phyloP scores from a whole-genome alignment of 2,113 vertebrate species.

The Rousettus leschenaultii region DNA sequence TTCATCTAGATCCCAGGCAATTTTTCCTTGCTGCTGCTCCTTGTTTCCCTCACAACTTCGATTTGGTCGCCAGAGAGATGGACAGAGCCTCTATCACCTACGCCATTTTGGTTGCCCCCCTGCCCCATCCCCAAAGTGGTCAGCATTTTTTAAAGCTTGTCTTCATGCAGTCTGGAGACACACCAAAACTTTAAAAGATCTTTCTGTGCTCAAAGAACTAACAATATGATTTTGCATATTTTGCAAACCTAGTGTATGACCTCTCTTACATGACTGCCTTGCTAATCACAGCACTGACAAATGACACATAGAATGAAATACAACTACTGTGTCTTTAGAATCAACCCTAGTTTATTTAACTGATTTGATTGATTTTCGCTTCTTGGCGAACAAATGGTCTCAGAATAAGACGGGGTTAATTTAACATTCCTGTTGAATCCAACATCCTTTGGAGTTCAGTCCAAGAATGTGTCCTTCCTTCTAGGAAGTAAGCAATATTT shows the following conservation, averaged over 20 bases:
- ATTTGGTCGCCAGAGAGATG: too few species aligned
- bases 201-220: not conserved
- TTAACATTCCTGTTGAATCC: not conserved
- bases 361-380: not conserved
- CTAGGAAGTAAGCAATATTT: conserved; percentile 44
- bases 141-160: not conserved
- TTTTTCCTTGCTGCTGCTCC: too few species aligned
- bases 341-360: not conserved
- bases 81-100: too few species aligned
- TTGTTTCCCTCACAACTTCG: too few species aligned
- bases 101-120: too few species aligned
- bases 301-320: not conserved
- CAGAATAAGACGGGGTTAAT: not conserved
- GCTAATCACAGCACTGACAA: not conserved
- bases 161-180: not conserved
- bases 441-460: not conserved
- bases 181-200: not conserved
- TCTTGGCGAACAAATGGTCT: not conserved
- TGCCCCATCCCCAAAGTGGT: not conserved
- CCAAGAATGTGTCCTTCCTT: conserved; percentile 20
- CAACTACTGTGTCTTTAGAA: not conserved
- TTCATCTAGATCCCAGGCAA: too few species aligned
- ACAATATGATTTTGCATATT: not conserved
- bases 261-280: not conserved
- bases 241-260: not conserved